Conservation (phyloP, 2,797 vertebrate genomes). For the Falco cherrug region DNA sequence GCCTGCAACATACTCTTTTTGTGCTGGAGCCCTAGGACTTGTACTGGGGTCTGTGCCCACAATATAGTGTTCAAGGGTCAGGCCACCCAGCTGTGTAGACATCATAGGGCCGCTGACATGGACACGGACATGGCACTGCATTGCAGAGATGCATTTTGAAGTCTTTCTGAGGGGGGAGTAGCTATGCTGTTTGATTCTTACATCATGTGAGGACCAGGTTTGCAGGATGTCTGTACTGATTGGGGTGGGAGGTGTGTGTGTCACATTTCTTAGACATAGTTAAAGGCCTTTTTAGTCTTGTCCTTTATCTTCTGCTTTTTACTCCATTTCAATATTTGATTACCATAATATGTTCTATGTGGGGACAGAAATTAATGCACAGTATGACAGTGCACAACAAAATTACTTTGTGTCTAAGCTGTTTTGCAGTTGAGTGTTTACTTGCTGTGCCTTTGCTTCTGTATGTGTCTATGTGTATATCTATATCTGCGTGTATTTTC, state of each 20-base stretch:
- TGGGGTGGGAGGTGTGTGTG: rapidly evolving
- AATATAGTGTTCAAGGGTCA: neutral
- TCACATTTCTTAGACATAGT: neutral
- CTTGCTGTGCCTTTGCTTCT: neutral
- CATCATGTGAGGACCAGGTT: neutral
- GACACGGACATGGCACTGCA: neutral
- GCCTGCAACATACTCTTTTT: neutral
- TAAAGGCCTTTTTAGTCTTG: neutral
- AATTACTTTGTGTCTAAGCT: neutral
- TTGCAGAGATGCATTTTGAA: neutral
- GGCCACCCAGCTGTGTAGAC: neutral
- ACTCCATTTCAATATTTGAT: neutral
- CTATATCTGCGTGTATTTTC: neutral
- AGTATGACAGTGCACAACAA: neutral
- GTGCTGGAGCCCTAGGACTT: neutral
- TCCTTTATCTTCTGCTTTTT: neutral
- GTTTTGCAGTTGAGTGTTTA: neutral
- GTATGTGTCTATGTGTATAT: neutral
- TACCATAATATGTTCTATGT: neutral
- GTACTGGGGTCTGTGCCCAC: neutral
- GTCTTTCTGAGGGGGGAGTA: neutral
- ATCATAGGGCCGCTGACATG: neutral
- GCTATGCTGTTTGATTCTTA: neutral
- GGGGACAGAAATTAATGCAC: neutral
- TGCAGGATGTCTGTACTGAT: neutral